Percentiles rank a stretch among this genome's conserved stretches.
Conservation (phyloP, 2,888 invertebrate species). For the Epicampocera succincta region DNA sequence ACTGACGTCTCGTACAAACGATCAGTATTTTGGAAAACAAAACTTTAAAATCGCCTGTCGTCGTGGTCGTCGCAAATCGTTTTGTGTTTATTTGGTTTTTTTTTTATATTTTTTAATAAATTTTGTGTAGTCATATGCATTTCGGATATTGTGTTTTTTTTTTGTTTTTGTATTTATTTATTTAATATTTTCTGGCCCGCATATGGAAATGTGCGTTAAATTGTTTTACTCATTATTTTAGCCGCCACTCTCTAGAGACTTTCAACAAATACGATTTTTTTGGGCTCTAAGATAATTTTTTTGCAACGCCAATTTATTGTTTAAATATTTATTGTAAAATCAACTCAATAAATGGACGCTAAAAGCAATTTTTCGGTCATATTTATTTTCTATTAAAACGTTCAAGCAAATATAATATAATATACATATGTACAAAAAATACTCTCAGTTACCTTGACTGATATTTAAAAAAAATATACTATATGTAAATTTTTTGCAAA, state of each 20-base stretch:
- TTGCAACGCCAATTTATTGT: constrained; percentile 40
- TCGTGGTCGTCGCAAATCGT: constrained; percentile 26
- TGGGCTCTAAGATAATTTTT: constrained; percentile 6
- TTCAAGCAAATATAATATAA: background rate
- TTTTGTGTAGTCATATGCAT: constrained; percentile 42
- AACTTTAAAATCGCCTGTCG: constrained; percentile 31
- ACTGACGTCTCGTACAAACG: constrained; percentile 54
- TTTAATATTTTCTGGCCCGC: constrained; percentile 8
- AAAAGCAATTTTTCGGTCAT: constrained; percentile 23
- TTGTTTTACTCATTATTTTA: constrained; percentile 37
- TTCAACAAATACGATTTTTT: constrained; percentile 36
- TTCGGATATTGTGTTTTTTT: constrained; percentile 38
- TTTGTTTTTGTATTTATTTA: background rate
- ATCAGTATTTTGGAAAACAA: constrained; percentile 18
- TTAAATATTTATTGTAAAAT: constrained; percentile 55
- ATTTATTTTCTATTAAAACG: background rate
- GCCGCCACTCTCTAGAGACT: constrained; percentile 30
- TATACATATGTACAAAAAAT: constrained; percentile 3
- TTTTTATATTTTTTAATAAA: constrained; percentile 23
- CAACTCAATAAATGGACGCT: constrained; percentile 29
- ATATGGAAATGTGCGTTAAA: constrained; percentile 57
- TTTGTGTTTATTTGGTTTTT: constrained; percentile 25
- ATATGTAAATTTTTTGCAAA: background rate
- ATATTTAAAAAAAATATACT: constrained; percentile 40
- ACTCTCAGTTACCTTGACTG: constrained; percentile 46